Evolutionary conservation across 2,797 vertebrate genomes (phyloP).

Genomic region (Pantherophis vulpinus): DNA sequence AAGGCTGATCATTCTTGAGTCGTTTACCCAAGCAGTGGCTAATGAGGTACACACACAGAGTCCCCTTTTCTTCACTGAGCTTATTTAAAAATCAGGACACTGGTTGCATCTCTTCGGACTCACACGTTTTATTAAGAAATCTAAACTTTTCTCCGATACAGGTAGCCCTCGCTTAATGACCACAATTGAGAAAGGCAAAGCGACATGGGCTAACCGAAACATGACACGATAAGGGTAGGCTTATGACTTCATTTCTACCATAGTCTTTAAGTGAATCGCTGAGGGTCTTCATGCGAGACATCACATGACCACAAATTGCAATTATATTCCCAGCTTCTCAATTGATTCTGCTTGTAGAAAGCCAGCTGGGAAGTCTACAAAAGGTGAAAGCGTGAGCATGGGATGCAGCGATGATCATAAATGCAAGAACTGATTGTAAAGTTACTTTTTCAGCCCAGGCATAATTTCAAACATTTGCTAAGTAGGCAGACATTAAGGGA

Average conservation of each 20-base stretch:
- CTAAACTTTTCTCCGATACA: background rate
- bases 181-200: background rate
- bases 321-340: background rate
- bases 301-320: background rate
- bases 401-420: background rate
- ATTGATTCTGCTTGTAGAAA: background rate
- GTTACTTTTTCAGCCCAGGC: background rate
- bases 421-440: background rate
- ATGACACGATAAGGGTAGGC: background rate
- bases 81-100: background rate
- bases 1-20: slow-evolving; percentile 45
- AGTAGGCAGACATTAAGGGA: background rate
- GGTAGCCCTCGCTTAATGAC: background rate
- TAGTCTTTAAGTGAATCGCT: background rate
- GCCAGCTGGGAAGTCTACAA: background rate
- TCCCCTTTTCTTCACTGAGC: background rate
- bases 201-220: background rate
- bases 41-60: background rate
- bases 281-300: background rate
- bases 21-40: slow-evolving; percentile 24
- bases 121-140: background rate
- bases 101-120: background rate
- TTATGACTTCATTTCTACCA: background rate
- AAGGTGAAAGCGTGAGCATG: background rate
- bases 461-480: background rate